phyloP scores from a whole-genome alignment of 2,888 invertebrate species.

The Caenorhabditis angaria region DNA sequence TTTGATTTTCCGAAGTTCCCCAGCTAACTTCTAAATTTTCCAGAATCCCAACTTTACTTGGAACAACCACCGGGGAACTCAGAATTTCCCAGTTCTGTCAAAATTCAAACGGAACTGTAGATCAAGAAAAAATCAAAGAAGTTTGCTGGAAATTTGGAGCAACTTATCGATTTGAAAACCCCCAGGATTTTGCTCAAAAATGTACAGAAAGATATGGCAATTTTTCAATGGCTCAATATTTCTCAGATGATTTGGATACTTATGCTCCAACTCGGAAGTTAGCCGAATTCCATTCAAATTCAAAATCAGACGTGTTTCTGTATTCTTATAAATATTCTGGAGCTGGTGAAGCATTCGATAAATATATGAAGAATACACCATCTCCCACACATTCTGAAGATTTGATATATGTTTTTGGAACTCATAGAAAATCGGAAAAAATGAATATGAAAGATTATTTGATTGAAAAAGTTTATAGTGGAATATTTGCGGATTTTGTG shows the following conservation, averaged over 20 bases:
- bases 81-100: constrained; percentile 6
- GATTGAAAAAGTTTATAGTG: constrained; percentile 42
- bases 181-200: constrained; percentile 3
- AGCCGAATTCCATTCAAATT: constrained; percentile 1
- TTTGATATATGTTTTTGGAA: constrained; percentile 44
- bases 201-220: constrained; percentile 3
- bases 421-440: constrained; percentile 24
- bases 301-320: neutral
- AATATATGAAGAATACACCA: constrained; percentile 17
- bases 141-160: constrained; percentile 26
- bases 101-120: neutral
- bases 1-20: too few relatives aligned
- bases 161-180: constrained; percentile 12
- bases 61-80: constrained; percentile 21
- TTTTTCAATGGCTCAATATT: constrained; percentile 1
- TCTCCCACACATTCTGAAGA: constrained; percentile 50
- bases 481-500: constrained; percentile 45
- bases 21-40: neutral
- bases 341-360: constrained; percentile 31
- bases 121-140: neutral
- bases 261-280: constrained; percentile 14
- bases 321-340: constrained; percentile 39
- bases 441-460: constrained; percentile 35
- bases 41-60: constrained; percentile 25
- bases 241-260: constrained; percentile 34